phyloP scores from a whole-genome alignment of 2,113 vertebrate species.

The Vanacampus margaritifer region DNA sequence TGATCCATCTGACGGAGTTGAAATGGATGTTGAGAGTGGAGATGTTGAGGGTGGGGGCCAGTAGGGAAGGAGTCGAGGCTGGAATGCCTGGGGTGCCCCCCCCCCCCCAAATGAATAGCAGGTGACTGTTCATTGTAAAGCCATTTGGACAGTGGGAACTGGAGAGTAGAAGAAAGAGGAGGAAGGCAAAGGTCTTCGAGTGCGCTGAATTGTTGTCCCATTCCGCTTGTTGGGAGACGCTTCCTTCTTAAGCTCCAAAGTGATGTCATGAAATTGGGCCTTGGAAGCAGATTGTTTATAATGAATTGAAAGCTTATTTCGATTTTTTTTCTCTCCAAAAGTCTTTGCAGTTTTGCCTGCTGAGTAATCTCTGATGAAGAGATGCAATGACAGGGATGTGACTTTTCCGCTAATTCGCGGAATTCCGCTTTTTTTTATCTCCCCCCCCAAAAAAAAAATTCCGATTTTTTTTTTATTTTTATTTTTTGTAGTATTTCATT shows the following conservation, averaged over 20 bases:
- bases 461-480: no score
- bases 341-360: not conserved
- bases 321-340: no score
- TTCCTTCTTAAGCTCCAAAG: slow-evolving; percentile 19
- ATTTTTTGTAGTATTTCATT: no score
- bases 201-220: slow-evolving; percentile 36
- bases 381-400: no score
- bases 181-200: slow-evolving; percentile 34
- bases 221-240: slow-evolving; percentile 36
- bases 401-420: no score
- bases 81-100: slow-evolving; percentile 70
- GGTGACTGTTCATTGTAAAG: slow-evolving; percentile 68
- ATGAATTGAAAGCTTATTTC: no score
- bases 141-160: slow-evolving; percentile 47
- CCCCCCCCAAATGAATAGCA: slow-evolving; percentile 74
- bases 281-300: slow-evolving; percentile 6
- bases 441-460: no score
- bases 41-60: slow-evolving; percentile 10
- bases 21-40: slow-evolving; percentile 55
- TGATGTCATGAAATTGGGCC: slow-evolving; percentile 21
- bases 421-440: no score
- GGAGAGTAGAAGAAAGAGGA: slow-evolving; percentile 52
- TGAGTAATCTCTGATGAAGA: not conserved
- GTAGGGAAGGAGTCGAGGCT: slow-evolving; percentile 25
- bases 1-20: slow-evolving; percentile 62